These are phyloP conservation scores for Ischnura elegans DNA, from an alignment of 2,888 invertebrate genomes.

Conservation along the genomic window DNA sequence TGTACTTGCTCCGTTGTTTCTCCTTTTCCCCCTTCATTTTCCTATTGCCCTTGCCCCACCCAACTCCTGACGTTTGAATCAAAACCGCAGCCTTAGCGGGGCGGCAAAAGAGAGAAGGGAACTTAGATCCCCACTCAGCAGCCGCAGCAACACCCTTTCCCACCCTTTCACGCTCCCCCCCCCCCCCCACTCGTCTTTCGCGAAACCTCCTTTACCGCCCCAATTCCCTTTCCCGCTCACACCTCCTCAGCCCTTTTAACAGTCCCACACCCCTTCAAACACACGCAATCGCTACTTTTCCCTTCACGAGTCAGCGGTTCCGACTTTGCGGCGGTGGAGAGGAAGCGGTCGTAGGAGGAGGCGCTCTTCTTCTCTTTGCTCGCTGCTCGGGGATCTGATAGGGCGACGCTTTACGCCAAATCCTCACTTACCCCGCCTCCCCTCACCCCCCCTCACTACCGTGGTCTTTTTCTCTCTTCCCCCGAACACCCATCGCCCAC, in stretches of 20 bases:
- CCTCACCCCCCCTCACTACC: background rate
- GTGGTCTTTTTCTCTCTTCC: too few relatives aligned
- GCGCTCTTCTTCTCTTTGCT: background rate
- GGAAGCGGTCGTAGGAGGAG: background rate
- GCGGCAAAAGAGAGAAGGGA: background rate
- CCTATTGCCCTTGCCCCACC: too few relatives aligned
- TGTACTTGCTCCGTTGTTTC: background rate
- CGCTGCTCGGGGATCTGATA: slow-evolving; percentile 5
- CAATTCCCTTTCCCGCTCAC: background rate
- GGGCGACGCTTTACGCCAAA: slow-evolving; percentile 26
- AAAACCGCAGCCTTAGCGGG: background rate
- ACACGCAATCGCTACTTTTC: slow-evolving; percentile 48
- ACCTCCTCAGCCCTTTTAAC: background rate
- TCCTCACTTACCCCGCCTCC: background rate
- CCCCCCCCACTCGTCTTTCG: background rate
- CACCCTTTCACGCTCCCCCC: background rate
- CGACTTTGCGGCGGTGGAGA: background rate
- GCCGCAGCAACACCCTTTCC: slow-evolving; percentile 11
- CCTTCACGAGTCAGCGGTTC: slow-evolving; percentile 47
- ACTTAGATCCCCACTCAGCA: slow-evolving; percentile 32
- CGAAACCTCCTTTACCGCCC: background rate
- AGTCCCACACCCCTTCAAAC: slow-evolving; percentile 34
- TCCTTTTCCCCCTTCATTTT: background rate
- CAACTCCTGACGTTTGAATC: background rate
- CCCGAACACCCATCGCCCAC: background rate